phyloP scores from a whole-genome alignment of 2,113 vertebrate species.

The Isichthys henryi region DNA sequence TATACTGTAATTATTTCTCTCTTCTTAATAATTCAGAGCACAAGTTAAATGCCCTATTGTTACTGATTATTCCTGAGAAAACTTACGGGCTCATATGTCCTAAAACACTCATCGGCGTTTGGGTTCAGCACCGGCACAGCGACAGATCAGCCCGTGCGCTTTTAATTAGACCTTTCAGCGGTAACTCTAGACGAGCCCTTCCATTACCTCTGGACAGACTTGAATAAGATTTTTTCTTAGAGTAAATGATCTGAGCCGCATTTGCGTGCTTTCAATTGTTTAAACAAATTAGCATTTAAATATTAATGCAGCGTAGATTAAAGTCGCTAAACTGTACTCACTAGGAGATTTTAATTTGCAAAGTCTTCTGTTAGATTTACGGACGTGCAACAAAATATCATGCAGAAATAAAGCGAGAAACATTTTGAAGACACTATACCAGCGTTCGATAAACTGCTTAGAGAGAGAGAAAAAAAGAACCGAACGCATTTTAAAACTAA shows the following conservation, averaged over 20 bases:
- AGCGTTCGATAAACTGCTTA: neutral
- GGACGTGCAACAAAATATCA: conserved; percentile 15
- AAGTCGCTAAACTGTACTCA: conserved; percentile 27
- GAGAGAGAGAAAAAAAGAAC: neutral
- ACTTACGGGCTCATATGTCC: conserved; percentile 53
- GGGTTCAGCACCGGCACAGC: conserved; percentile 25
- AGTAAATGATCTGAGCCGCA: conserved; percentile 41
- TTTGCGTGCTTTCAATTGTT: conserved; percentile 50
- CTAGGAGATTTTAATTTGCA: conserved; percentile 30
- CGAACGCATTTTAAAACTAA: neutral
- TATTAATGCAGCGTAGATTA: conserved; percentile 51
- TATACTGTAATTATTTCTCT: conserved; percentile 85
- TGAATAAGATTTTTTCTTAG: conserved; percentile 32
- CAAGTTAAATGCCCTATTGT: conserved; percentile 57
- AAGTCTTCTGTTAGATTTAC: conserved; percentile 11
- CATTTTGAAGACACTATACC: neutral
- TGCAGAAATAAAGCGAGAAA: neutral
- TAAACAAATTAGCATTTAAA: conserved; percentile 54
- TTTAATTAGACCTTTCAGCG: conserved; percentile 61
- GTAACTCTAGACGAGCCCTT: conserved; percentile 53
- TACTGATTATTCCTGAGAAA: conserved; percentile 53
- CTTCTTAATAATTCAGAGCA: conserved; percentile 81
- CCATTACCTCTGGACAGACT: conserved; percentile 46
- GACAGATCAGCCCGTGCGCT: conserved; percentile 28
- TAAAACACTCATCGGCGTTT: conserved; percentile 31